Evolutionary conservation across 2,797 vertebrate genomes (phyloP), one percentile per base, ranked within the genome.

Genomic region (Coregonus suidteri): DNA sequence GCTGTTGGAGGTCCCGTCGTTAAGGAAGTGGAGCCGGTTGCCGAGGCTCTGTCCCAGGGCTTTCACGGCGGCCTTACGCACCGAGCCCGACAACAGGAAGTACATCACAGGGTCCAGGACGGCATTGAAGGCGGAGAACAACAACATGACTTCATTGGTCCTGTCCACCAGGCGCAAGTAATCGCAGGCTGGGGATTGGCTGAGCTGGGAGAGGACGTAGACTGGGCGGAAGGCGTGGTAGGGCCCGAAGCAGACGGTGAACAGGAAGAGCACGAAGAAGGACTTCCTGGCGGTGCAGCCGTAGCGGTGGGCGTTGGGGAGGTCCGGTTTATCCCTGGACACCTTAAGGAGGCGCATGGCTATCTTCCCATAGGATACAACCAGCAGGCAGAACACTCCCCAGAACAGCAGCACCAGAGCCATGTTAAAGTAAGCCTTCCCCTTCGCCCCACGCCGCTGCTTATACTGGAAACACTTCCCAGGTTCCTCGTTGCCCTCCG

Each of bases 81-180:
- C 94, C 0, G 95, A 96, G 47, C 95, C 93, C 1, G 97, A 99
- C 77, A 99, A 88, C 9, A 98, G 84, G 78, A 99, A 99, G 88
- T 97, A 99, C 97, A 99, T 98, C 78, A 97, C 89, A 0, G 98
- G 97, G 84, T 99, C 97, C 89, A 99, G 90, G 75, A 97, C 99
- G 88, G 97, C 98, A 76, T 99, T 99, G 67, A 98, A 94, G 64
- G 97, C 93, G 0, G 97, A 98, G 59, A 99, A 88, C 31, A 98
- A 78, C 35, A 99, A 92, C 92, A 96, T 95, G 18, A 95, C 90
- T 84, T 99, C 98, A 0, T 99, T 99, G 85, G 88, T 94, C 18
- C 83, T 94, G 89, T 98, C 94, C 80, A 96, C 85, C 0, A 93
- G 73, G 3, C 86, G 73, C 71, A 86, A 47, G 93, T 94, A 94